phyloP scores from a whole-genome alignment of 2,113 vertebrate genomes.

The Bubo bubo region DNA sequence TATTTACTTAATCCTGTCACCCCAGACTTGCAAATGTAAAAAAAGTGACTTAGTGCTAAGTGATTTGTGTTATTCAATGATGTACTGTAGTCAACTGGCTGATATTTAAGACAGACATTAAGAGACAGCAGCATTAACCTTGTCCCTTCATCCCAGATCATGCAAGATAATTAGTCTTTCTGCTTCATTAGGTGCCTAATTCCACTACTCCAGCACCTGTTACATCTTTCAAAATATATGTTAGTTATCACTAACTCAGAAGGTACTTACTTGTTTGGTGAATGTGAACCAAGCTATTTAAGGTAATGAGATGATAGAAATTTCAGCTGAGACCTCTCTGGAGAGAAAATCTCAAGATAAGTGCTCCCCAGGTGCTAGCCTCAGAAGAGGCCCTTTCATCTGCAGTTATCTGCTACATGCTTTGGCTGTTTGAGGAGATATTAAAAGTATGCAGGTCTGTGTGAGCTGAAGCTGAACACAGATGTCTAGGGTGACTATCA shows the following conservation, averaged over 20 bases:
- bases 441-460: not conserved
- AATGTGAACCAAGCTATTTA: not conserved
- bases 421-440: not conserved
- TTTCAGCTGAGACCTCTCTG: not conserved
- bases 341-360: not conserved
- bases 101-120: not conserved
- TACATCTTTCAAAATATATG: not conserved
- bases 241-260: not conserved
- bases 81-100: not conserved
- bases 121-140: not conserved
- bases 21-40: conserved; percentile 2
- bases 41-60: not conserved
- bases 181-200: not conserved
- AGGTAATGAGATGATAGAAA: not conserved
- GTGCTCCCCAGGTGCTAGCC: not conserved
- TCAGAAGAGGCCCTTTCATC: not conserved
- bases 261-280: not conserved
- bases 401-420: not conserved
- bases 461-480: not conserved
- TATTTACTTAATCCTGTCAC: conserved; percentile 17
- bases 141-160: not conserved
- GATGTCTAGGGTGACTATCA: not conserved
- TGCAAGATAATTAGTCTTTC: conserved; percentile 4
- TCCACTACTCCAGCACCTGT: not conserved
- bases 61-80: not conserved